Conservation (phyloP, 2,113 vertebrate genomes). For the Corynorhinus townsendii region DNA sequence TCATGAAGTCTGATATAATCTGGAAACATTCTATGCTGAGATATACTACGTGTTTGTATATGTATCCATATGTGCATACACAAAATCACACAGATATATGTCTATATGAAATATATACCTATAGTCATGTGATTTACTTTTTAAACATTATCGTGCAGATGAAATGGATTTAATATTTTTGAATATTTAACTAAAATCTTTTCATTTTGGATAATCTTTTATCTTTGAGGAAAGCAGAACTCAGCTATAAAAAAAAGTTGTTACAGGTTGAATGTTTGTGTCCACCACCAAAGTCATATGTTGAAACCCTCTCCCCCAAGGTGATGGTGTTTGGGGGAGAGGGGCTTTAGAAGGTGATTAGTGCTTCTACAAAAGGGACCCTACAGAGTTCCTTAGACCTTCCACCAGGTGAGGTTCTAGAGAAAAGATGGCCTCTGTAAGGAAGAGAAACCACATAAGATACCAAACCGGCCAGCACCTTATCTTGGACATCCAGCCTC, state of each 20-base stretch:
- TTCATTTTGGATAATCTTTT: not conserved
- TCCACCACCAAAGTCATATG: not conserved
- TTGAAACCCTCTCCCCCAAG: not conserved
- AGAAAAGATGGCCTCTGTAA: not conserved
- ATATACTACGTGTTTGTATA: not conserved
- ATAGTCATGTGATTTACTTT: not conserved
- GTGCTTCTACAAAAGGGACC: not conserved
- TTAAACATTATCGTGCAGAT: not conserved
- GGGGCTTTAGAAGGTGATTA: not conserved
- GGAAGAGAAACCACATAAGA: not conserved
- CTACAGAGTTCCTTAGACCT: not conserved
- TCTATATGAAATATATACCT: not conserved
- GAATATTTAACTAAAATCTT: not conserved
- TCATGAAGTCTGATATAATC: not conserved
- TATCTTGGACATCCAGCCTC: not conserved
- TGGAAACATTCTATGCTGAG: not conserved
- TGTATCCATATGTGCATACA: not conserved
- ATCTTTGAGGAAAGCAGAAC: not conserved
- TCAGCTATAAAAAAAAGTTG: not conserved
- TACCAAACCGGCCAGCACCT: not conserved
- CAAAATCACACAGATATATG: not conserved
- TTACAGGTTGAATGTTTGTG: not conserved
- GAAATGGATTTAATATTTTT: not conserved
- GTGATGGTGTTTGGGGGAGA: not conserved
- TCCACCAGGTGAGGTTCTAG: not conserved